Percentiles rank a stretch among this genome's conserved stretches.
Conservation (phyloP, 2,113 vertebrate species). For the Columba janthina region DNA sequence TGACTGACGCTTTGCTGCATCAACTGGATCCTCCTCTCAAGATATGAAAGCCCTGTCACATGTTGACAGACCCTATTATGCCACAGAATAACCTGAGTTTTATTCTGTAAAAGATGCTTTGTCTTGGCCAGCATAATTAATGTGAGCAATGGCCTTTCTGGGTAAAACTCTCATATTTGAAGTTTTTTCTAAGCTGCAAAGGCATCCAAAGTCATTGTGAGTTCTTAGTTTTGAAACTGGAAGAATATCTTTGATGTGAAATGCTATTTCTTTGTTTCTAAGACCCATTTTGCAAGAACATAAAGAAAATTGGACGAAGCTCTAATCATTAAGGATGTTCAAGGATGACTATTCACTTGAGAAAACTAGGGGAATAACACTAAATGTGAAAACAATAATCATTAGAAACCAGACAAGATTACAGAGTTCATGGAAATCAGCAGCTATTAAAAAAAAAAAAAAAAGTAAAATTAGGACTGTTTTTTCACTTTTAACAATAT, state of each 20-base stretch:
- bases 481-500: neutral
- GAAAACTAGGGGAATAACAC: neutral
- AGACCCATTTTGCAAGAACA: neutral
- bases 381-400: neutral
- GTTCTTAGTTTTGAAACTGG: neutral
- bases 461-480: neutral
- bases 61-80: constrained; percentile 12
- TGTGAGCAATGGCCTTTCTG: neutral
- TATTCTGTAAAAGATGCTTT: neutral
- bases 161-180: neutral
- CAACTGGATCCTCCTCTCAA: neutral
- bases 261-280: neutral
- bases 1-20: constrained; percentile 10
- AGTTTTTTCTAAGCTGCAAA: neutral
- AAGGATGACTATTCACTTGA: neutral
- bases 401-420: neutral
- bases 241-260: neutral
- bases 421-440: neutral
- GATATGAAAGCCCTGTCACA: constrained; percentile 30
- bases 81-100: neutral
- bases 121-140: neutral
- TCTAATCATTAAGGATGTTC: neutral
- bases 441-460: neutral
- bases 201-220: neutral
- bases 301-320: neutral